Percentiles rank a stretch among this genome's conserved stretches.
These are phyloP conservation scores for Pontoporia blainvillei DNA, from an alignment of 2,113 vertebrate genomes.

Conservation along the genomic window DNA sequence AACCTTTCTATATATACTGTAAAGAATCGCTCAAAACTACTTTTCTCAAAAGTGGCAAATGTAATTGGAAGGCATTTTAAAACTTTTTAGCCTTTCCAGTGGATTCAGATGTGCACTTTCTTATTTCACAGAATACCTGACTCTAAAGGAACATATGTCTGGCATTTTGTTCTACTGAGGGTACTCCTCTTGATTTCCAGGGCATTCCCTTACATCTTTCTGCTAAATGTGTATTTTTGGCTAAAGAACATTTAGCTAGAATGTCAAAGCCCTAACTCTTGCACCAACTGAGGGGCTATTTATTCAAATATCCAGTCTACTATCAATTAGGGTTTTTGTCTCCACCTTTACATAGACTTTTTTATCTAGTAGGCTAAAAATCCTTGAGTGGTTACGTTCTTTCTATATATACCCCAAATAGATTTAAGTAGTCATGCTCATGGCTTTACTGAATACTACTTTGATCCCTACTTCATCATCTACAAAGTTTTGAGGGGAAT, in stretches of 20 bases:
- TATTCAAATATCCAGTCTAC: not conserved
- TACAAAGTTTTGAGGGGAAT: not conserved
- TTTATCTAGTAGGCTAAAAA: not conserved
- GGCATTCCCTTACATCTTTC: not conserved
- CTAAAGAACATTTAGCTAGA: not conserved
- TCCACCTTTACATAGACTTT: not conserved
- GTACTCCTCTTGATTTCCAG: not conserved
- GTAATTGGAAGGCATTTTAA: not conserved
- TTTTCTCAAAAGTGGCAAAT: not conserved
- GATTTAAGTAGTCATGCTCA: not conserved
- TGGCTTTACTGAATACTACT: not conserved
- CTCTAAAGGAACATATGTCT: not conserved
- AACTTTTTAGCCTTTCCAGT: not conserved
- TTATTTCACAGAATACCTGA: not conserved
- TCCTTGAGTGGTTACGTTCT: not conserved
- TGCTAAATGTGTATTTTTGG: not conserved
- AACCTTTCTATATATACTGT: not conserved
- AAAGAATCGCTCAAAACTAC: not conserved
- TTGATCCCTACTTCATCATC: not conserved
- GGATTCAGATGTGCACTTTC: not conserved
- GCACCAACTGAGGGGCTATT: not conserved
- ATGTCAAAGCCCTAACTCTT: not conserved
- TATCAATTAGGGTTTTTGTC: not conserved
- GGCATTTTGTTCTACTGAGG: not conserved
- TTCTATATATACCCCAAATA: not conserved